A percentile compares a stretch with the other conserved stretches of the same genome.
Evolutionary conservation across 2,113 vertebrate genomes (phyloP).

Genomic region (Crotalus viridis): DNA sequence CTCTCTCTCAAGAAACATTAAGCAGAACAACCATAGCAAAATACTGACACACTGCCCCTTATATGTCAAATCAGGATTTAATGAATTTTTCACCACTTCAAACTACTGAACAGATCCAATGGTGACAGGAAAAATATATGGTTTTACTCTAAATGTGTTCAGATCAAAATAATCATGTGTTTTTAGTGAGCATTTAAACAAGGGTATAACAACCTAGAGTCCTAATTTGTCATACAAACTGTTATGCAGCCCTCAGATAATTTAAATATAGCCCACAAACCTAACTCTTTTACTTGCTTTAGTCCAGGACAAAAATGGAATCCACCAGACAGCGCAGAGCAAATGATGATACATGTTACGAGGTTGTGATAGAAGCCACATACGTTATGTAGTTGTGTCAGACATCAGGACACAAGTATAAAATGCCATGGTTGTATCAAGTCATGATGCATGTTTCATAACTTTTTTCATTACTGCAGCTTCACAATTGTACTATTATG

Average conservation of each 20-base stretch:
- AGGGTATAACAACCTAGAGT: not conserved
- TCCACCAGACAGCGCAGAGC: not conserved
- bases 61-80: not conserved
- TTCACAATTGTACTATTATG: not conserved
- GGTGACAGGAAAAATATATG: not conserved
- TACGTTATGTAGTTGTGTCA: not conserved
- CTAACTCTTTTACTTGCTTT: not conserved
- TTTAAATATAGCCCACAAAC: not conserved
- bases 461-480: not conserved
- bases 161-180: not conserved
- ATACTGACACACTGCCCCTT: not conserved
- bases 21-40: not conserved
- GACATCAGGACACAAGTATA: not conserved
- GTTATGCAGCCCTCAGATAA: not conserved
- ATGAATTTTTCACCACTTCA: not conserved
- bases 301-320: not conserved
- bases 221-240: not conserved
- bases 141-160: not conserved
- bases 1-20: not conserved
- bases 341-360: not conserved
- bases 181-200: not conserved
- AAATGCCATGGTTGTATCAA: not conserved
- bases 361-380: not conserved
- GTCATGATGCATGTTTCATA: not conserved
- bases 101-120: not conserved